phyloP scores from a whole-genome alignment of 2,113 vertebrate species.

The Paramisgurnus dabryanus region DNA sequence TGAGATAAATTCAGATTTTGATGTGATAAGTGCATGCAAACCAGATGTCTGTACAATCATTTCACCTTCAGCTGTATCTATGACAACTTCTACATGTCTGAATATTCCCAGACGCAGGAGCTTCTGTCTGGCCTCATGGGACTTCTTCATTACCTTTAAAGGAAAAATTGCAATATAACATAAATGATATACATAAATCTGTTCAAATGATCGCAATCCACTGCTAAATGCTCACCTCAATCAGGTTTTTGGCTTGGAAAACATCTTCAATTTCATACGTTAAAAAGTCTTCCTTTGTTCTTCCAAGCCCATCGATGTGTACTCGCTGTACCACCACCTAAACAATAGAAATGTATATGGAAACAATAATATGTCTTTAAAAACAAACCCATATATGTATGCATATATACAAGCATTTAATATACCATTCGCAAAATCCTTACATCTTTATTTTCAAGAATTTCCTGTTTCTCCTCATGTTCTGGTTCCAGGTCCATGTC shows the following conservation, averaged over 20 bases:
- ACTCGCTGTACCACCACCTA: conserved; percentile 94
- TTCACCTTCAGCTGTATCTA: conserved; percentile 89
- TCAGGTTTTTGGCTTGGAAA: conserved; percentile 90
- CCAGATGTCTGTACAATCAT: neutral
- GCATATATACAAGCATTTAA: neutral
- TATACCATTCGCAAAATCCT: conserved; percentile 51
- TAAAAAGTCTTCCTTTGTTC: conserved; percentile 92
- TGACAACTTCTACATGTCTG: conserved; percentile 91
- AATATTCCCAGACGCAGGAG: conserved; percentile 95
- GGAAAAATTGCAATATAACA: no score
- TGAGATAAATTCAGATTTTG: neutral
- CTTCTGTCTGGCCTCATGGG: conserved; percentile 90
- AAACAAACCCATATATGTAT: neutral
- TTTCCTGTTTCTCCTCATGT: conserved; percentile 87
- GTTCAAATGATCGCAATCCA: neutral
- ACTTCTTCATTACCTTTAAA: conserved; percentile 89
- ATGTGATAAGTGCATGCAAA: neutral
- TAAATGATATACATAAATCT: no score
- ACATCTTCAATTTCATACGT: conserved; percentile 89
- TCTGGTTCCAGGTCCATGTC: conserved; percentile 88
- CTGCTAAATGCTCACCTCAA: conserved; percentile 81
- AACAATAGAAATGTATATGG: conserved; percentile 7
- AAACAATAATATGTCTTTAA: neutral
- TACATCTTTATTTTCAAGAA: conserved; percentile 96
- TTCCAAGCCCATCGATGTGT: conserved; percentile 90